Evolutionary conservation across 92 coral and sea anemone genomes (phyloP).

Genomic region (Diadumene lineata): DNA sequence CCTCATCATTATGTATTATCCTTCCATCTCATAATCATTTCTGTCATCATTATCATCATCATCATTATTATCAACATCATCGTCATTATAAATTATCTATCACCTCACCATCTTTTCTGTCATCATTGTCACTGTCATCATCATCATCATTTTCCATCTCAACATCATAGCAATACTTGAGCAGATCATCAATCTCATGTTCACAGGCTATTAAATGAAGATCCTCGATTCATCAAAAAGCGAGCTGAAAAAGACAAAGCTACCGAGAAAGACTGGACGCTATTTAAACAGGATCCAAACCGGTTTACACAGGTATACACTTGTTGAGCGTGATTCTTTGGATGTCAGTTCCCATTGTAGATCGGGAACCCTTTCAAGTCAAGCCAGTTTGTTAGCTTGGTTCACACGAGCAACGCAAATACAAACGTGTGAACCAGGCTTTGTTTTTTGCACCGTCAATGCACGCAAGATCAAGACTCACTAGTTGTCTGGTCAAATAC

Average conservation of each 20-base stretch:
- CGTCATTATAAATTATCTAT: no score
- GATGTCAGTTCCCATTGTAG: no score
- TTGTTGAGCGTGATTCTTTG: background rate
- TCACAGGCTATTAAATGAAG: constrained; percentile 77
- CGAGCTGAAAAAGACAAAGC: constrained; percentile 79
- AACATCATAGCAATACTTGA: background rate
- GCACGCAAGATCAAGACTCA: no score
- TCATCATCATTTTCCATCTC: background rate
- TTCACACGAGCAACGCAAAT: no score
- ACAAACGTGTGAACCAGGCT: no score
- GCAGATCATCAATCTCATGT: background rate
- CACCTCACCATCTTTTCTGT: background rate
- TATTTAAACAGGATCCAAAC: constrained; percentile 85
- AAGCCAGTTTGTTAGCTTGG: no score
- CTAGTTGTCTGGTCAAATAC: no score
- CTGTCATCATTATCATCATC: background rate
- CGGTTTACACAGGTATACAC: constrained; percentile 84
- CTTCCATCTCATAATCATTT: background rate
- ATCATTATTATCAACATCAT: background rate
- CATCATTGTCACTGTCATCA: background rate
- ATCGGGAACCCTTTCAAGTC: no score
- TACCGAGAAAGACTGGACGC: constrained; percentile 89
- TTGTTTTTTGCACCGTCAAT: no score
- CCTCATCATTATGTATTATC: background rate
- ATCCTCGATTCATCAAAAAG: constrained; percentile 68